These are phyloP conservation scores for Micromys minutus DNA, from an alignment of 2,113 vertebrate genomes.

Conservation along the genomic window DNA sequence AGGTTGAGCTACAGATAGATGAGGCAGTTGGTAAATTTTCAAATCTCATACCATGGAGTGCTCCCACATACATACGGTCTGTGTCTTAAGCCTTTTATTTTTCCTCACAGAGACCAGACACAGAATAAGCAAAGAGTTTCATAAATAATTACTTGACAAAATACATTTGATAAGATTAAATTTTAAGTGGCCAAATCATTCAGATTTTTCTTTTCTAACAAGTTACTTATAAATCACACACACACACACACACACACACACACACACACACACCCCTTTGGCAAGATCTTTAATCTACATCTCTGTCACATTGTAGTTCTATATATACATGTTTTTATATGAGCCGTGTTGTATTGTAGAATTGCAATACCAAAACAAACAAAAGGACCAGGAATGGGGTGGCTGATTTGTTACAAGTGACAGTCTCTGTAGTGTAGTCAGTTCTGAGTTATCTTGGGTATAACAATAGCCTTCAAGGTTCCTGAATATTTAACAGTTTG, in stretches of 20 bases:
- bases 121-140: constrained; percentile 29
- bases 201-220: constrained; percentile 30
- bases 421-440: constrained; percentile 37
- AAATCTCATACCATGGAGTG: background rate
- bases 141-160: constrained; percentile 38
- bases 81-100: constrained; percentile 3
- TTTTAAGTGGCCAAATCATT: background rate
- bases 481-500: constrained; percentile 35
- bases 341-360: background rate
- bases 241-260: too few species aligned
- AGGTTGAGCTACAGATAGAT: constrained; percentile 56
- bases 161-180: constrained; percentile 34
- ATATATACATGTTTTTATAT: background rate
- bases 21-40: background rate
- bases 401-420: constrained; percentile 6
- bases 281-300: background rate
- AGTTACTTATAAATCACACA: constrained; percentile 34
- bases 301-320: background rate
- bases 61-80: background rate
- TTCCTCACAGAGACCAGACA: background rate
- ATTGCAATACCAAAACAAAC: background rate
- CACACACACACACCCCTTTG: too few species aligned
- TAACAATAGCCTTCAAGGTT: constrained; percentile 55
- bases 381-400: background rate
- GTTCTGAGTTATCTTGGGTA: background rate